These are phyloP conservation scores for Tetrax tetrax DNA, from an alignment of 2,113 vertebrate species.

Conservation along the genomic window DNA sequence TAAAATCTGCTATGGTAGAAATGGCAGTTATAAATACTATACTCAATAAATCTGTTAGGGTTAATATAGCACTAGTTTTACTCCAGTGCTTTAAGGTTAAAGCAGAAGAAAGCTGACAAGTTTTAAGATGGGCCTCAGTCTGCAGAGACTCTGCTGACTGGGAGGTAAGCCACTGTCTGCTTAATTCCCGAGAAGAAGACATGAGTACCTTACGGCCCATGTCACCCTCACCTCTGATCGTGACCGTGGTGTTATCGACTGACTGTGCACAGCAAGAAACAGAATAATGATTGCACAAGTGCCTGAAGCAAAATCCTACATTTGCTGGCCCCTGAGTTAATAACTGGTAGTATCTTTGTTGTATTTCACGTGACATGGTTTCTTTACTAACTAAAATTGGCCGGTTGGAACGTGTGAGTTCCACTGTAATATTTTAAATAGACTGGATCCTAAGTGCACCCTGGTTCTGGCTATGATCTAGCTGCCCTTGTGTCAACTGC, in stretches of 20 bases:
- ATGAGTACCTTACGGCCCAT: not conserved
- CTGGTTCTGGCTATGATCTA: not conserved
- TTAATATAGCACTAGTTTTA: not conserved
- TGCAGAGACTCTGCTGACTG: not conserved
- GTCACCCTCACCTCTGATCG: not conserved
- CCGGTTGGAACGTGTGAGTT: accelerated
- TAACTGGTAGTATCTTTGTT: not conserved
- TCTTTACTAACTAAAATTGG: not conserved
- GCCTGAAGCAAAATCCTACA: not conserved
- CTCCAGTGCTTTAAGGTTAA: not conserved
- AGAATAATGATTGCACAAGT: not conserved
- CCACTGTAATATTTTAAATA: not conserved
- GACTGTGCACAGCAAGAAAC: not conserved
- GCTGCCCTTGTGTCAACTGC: not conserved
- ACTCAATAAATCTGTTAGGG: not conserved
- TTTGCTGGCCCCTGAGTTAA: not conserved
- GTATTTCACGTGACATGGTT: not conserved
- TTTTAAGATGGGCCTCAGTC: not conserved
- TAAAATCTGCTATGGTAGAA: not conserved
- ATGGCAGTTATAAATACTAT: not conserved
- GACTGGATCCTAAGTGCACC: not conserved
- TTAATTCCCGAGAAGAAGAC: not conserved
- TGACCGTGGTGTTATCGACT: not conserved
- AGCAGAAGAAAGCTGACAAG: not conserved
- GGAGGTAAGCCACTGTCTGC: not conserved